phyloP scores from a whole-genome alignment of 2,797 vertebrate genomes.

The Neopelma chrysocephalum region DNA sequence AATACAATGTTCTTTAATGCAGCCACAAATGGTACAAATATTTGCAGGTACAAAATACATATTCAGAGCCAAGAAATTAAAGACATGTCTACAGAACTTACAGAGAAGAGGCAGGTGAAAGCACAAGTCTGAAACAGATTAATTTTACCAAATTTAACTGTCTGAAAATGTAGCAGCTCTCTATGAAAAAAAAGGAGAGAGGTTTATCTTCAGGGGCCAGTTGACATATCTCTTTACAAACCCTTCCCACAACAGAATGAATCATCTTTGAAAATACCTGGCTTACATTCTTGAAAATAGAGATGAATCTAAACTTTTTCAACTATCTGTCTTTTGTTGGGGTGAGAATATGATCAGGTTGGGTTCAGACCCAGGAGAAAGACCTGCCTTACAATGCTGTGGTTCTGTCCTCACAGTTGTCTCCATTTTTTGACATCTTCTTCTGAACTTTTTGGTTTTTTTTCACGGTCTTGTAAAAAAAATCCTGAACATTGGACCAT shows the following conservation, averaged over 20 bases:
- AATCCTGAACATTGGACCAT: background rate
- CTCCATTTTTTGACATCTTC: background rate
- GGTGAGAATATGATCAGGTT: rapidly evolving
- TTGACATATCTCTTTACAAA: background rate
- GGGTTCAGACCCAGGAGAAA: background rate
- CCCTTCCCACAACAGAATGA: background rate
- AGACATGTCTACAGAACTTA: background rate
- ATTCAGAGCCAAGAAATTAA: background rate
- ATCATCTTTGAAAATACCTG: background rate
- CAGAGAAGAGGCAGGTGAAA: background rate
- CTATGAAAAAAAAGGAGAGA: background rate
- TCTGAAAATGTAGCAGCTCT: background rate
- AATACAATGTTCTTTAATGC: background rate
- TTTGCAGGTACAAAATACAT: background rate
- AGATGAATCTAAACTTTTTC: background rate
- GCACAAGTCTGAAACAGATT: background rate
- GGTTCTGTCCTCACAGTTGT: background rate
- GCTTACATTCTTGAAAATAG: background rate
- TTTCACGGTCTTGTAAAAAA: background rate
- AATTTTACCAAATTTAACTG: background rate
- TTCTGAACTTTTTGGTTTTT: background rate
- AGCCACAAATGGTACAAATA: background rate
- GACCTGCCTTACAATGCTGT: background rate
- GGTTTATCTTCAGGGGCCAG: background rate
- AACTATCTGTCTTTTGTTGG: background rate